A percentile compares a stretch with the other conserved stretches of the same genome.
Evolutionary conservation across 2,888 invertebrate genomes (phyloP).

Genomic region (Unio pictorum): DNA sequence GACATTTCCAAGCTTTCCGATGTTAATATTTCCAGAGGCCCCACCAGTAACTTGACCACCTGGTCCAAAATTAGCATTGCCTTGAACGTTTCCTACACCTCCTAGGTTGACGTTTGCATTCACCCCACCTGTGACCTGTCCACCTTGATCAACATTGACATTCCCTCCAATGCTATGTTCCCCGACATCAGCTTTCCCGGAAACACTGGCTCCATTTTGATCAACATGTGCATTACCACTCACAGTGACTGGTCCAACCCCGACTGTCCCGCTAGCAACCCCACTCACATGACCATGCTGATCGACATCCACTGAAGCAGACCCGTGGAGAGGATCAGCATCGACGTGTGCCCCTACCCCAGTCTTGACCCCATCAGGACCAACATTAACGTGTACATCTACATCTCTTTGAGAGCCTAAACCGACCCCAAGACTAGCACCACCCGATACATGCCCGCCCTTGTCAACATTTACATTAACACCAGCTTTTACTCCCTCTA

Average conservation of each 20-base stretch:
- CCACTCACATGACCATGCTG: constrained; percentile 27
- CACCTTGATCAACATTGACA: too few species aligned
- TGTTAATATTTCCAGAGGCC: too few species aligned
- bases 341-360: constrained; percentile 26
- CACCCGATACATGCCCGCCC: constrained; percentile 24
- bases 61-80: too few species aligned
- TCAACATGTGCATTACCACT: too few species aligned
- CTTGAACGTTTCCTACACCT: too few species aligned
- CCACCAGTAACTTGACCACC: too few species aligned
- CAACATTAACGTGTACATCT: constrained; percentile 17
- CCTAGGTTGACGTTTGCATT: too few species aligned
- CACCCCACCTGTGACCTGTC: too few species aligned
- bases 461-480: constrained; percentile 28
- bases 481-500: constrained; percentile 31
- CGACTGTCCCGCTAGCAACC: constrained; percentile 19
- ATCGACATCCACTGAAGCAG: constrained; percentile 23
- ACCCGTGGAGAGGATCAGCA: constrained; percentile 16
- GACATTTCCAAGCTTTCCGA: too few species aligned
- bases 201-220: constrained; percentile 19
- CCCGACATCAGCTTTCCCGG: constrained; percentile 19
- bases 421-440: constrained; percentile 27
- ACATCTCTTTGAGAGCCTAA: constrained; percentile 22
- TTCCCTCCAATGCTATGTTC: too few species aligned
- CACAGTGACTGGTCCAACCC: constrained; percentile 26
- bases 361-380: constrained; percentile 20